Conservation (phyloP, 2,113 vertebrate species). For the Lepisosteus osseus region DNA sequence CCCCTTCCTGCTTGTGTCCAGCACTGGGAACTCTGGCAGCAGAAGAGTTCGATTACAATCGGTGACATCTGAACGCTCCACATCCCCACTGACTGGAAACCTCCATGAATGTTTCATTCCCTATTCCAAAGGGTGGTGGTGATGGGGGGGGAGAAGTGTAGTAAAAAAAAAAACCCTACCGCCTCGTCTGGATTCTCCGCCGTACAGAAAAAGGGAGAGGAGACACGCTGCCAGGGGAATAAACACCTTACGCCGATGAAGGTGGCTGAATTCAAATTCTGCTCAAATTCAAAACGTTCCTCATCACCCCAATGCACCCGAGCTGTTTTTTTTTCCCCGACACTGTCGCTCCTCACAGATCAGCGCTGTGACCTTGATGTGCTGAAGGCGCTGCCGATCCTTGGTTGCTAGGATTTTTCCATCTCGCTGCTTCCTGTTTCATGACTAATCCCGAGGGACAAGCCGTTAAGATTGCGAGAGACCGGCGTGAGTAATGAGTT, state of each 20-base stretch:
- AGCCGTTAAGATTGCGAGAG: slow-evolving; percentile 11
- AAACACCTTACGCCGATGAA: not conserved
- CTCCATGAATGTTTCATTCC: too few species aligned
- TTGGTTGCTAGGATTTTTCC: slow-evolving; percentile 40
- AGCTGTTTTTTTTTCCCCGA: too few species aligned
- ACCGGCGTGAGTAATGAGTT: slow-evolving; percentile 25
- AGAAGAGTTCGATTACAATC: too few species aligned
- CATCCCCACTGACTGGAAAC: too few species aligned
- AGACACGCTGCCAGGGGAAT: not conserved
- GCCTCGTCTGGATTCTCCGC: not conserved
- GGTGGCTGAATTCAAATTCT: not conserved
- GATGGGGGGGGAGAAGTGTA: too few species aligned
- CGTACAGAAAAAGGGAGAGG: not conserved
- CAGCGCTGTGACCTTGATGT: slow-evolving; percentile 37
- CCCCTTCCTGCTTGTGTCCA: too few species aligned
- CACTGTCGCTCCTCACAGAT: not conserved
- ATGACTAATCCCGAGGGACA: slow-evolving; percentile 29
- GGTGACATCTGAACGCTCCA: too few species aligned
- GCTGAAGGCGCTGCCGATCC: slow-evolving; percentile 23
- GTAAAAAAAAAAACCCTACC: too few species aligned
- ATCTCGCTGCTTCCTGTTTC: slow-evolving; percentile 38
- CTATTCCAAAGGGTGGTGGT: too few species aligned
- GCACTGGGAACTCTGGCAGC: too few species aligned
- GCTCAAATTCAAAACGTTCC: not conserved
- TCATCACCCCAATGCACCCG: not conserved